Conservation (phyloP, 53 echinoderm and acorn worm genomes). For the Mesocentrotus franciscanus region DNA sequence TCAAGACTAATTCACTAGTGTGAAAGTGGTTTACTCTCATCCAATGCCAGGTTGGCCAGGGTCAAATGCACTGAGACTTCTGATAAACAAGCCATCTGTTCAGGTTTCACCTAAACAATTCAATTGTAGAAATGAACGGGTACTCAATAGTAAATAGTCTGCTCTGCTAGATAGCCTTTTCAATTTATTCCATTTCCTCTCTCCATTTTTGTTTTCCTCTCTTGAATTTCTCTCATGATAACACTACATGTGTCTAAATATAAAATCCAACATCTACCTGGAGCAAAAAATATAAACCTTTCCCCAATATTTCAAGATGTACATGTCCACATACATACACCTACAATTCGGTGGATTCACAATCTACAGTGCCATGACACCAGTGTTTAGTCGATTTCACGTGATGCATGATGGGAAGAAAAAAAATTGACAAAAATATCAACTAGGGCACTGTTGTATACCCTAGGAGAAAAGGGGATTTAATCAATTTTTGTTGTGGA, state of each 20-base stretch:
- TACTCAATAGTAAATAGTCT: neutral
- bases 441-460: too few relatives aligned
- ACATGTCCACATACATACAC: neutral
- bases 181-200: neutral
- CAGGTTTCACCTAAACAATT: slow-evolving; percentile 51
- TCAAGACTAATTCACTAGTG: neutral
- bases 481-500: too few relatives aligned
- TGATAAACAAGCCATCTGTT: slow-evolving; percentile 62
- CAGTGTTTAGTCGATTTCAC: too few relatives aligned
- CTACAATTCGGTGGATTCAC: too few relatives aligned
- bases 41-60: slow-evolving; percentile 42
- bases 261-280: neutral
- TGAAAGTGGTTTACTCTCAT: neutral
- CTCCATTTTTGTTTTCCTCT: neutral
- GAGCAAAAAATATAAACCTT: neutral
- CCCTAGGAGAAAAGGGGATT: too few relatives aligned
- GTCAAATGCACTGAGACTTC: slow-evolving; percentile 39
- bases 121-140: slow-evolving; percentile 31
- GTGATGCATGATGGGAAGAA: too few relatives aligned
- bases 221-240: neutral
- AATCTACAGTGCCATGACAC: too few relatives aligned
- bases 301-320: neutral
- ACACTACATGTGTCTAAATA: neutral
- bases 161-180: neutral
- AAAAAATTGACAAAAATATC: too few relatives aligned